A percentile compares a stretch with the other conserved stretches of the same genome.
phyloP scores from a whole-genome alignment of 2,888 invertebrate species.

The Lissonota sp. region DNA sequence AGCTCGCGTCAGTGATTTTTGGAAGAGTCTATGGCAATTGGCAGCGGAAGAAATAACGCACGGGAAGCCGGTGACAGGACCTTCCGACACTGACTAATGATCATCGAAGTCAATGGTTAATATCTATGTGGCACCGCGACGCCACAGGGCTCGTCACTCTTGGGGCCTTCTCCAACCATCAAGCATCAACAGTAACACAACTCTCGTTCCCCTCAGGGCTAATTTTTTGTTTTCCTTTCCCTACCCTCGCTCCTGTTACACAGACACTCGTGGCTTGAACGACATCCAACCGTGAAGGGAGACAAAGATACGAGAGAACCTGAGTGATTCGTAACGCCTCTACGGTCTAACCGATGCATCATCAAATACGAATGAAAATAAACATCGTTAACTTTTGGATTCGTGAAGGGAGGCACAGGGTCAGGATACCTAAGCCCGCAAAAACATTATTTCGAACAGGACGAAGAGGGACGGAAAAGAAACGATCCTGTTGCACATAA shows the following conservation, averaged over 20 bases:
- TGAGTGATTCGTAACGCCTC: slow-evolving; percentile 70
- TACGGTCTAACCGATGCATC: slow-evolving; percentile 72
- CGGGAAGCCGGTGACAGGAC: slow-evolving; percentile 72
- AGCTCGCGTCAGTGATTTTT: slow-evolving; percentile 66
- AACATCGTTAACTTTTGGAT: slow-evolving; percentile 70
- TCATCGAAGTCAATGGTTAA: slow-evolving; percentile 75
- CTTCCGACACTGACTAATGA: slow-evolving; percentile 79
- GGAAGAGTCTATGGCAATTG: slow-evolving; percentile 45
- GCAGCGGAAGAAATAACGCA: slow-evolving; percentile 27
- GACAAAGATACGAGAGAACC: slow-evolving; percentile 36
- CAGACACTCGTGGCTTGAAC: slow-evolving; percentile 48
- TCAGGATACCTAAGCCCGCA: slow-evolving; percentile 20
- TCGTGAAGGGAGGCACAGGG: slow-evolving; percentile 24
- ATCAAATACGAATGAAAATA: slow-evolving; percentile 74
- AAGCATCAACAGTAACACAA: slow-evolving; percentile 40
- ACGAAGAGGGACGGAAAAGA: slow-evolving; percentile 6
- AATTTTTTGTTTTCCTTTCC: slow-evolving; percentile 55
- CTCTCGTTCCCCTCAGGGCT: slow-evolving; percentile 44
- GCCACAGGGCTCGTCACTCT: slow-evolving; percentile 46
- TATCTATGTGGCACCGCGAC: slow-evolving; percentile 65
- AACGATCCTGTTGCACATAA: slow-evolving; percentile 18
- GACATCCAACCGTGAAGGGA: slow-evolving; percentile 32
- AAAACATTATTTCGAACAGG: slow-evolving; percentile 35
- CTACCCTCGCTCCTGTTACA: slow-evolving; percentile 52
- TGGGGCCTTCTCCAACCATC: slow-evolving; percentile 10